Conservation (phyloP, 2,888 invertebrate genomes). For the Rhagium mordax region DNA sequence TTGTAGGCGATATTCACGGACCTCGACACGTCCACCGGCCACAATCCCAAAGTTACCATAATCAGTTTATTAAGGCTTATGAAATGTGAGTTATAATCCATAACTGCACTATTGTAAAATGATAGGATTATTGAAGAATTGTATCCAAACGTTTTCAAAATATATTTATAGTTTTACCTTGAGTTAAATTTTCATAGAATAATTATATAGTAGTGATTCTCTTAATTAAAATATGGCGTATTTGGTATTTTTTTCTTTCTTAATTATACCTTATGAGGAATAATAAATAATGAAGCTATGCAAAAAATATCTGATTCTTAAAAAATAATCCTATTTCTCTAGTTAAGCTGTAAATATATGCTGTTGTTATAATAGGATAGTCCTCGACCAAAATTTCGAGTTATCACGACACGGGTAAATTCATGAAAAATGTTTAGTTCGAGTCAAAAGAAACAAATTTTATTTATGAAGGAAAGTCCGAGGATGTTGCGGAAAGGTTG, state of each 20-base stretch:
- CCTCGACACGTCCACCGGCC: conserved; percentile 25
- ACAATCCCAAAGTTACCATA: conserved; percentile 16
- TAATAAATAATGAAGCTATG: neutral
- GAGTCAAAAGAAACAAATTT: no score
- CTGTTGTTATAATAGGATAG: no score
- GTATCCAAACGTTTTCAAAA: no score
- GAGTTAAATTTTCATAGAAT: neutral
- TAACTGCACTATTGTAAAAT: neutral
- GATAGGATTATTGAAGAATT: no score
- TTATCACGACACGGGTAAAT: no score
- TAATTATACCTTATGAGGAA: neutral
- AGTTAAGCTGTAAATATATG: no score
- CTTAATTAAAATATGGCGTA: neutral
- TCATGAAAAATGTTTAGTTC: no score
- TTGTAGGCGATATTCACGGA: neutral
- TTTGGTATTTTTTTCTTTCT: neutral
- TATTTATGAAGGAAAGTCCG: no score
- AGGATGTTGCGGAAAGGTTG: no score
- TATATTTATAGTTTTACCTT: neutral
- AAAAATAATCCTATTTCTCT: no score
- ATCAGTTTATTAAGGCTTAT: neutral
- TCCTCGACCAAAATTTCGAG: no score
- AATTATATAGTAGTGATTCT: neutral
- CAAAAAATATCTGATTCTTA: no score
- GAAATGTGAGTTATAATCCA: conserved; percentile 24